These are phyloP conservation scores for Dasypus novemcinctus DNA, from an alignment of 2,113 vertebrate genomes.

Conservation along the genomic window DNA sequence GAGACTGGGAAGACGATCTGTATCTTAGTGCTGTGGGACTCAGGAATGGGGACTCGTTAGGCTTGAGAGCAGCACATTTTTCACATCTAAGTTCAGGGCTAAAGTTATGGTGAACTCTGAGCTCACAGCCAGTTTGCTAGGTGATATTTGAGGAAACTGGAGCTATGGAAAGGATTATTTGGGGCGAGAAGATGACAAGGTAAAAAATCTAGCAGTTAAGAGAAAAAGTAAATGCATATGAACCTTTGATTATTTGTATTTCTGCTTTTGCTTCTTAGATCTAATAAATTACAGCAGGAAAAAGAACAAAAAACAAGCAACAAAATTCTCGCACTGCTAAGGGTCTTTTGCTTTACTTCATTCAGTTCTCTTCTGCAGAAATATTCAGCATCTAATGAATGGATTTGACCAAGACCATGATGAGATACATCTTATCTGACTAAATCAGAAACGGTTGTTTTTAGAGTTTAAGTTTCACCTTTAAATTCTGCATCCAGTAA, in stretches of 20 bases:
- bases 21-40: neutral
- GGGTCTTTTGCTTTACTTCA: neutral
- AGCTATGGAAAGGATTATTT: neutral
- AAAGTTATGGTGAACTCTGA: neutral
- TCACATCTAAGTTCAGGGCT: neutral
- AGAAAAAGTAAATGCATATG: neutral
- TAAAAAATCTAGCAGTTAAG: neutral
- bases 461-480: neutral
- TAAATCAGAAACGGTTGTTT: neutral
- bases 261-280: slow-evolving; percentile 30
- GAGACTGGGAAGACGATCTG: neutral
- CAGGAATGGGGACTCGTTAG: neutral
- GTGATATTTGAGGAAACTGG: neutral
- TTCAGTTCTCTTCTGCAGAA: neutral
- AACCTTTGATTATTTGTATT: neutral
- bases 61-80: neutral
- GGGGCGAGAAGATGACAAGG: neutral
- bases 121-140: neutral
- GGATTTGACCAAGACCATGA: neutral
- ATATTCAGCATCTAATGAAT: neutral
- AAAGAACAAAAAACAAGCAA: neutral
- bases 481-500: neutral
- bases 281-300: neutral
- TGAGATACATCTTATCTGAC: neutral
- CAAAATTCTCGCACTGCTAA: neutral